phyloP scores from a whole-genome alignment of 2,888 invertebrate genomes.

The Tachystola acroxantha region DNA sequence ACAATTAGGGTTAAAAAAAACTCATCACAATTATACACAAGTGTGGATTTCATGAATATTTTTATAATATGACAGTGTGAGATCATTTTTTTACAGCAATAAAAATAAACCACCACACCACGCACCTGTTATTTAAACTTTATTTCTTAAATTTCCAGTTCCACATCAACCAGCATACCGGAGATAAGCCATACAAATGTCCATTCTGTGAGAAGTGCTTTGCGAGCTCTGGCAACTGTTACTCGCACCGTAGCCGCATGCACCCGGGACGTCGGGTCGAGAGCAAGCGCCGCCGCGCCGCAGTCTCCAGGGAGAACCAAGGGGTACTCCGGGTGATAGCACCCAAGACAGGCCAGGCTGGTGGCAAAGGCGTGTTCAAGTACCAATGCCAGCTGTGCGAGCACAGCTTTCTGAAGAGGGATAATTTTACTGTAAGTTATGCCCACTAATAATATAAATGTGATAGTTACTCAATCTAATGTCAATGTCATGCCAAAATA shows the following conservation, averaged over 20 bases:
- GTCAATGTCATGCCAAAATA: too few species aligned
- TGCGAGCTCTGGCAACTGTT: constrained; percentile 85
- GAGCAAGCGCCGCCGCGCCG: constrained; percentile 12
- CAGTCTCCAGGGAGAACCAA: constrained; percentile 13
- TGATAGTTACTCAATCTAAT: too few species aligned
- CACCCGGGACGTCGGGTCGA: constrained; percentile 76
- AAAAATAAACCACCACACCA: too few species aligned
- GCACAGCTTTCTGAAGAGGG: constrained; percentile 51
- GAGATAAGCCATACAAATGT: constrained; percentile 84
- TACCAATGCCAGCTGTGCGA: constrained; percentile 52
- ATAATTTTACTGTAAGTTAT: constrained; percentile 55
- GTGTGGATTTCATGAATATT: too few species aligned
- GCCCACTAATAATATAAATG: too few species aligned
- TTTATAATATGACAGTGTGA: too few species aligned
- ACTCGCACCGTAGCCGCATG: constrained; percentile 85
- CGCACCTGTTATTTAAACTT: too few species aligned
- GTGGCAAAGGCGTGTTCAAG: constrained; percentile 39
- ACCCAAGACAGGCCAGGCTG: constrained; percentile 19
- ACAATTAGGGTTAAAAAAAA: too few species aligned
- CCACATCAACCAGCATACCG: constrained; percentile 87
- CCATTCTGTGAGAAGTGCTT: constrained; percentile 85
- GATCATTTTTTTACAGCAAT: too few species aligned
- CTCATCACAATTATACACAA: too few species aligned
- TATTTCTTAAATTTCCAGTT: constrained; percentile 78
- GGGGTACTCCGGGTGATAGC: constrained; percentile 7